These are phyloP conservation scores for Meteorus sp. DNA, from an alignment of 1,140 invertebrate species.

Conservation along the genomic window DNA sequence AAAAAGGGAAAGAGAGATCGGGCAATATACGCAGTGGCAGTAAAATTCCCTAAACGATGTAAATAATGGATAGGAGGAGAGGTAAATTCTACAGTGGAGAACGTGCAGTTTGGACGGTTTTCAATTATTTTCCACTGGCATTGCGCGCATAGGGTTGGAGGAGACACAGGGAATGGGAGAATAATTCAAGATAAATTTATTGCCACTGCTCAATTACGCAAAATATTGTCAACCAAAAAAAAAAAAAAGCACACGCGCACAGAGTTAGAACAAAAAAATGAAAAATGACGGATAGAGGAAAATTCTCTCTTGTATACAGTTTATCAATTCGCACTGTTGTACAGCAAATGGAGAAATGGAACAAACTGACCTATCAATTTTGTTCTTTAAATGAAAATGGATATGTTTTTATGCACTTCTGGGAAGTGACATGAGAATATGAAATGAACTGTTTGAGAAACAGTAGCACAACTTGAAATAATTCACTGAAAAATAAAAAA, in stretches of 20 bases:
- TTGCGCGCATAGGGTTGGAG: too few relatives aligned
- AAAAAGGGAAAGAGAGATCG: constrained; percentile 3
- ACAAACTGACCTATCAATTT: too few relatives aligned
- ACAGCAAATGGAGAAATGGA: too few relatives aligned
- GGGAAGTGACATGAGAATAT: not conserved
- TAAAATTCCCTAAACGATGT: constrained; percentile 34
- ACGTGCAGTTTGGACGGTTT: constrained; percentile 10
- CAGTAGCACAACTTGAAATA: too few relatives aligned
- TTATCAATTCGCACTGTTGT: too few relatives aligned
- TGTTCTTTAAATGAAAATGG: not conserved
- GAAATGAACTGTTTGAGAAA: not conserved
- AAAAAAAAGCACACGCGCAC: too few relatives aligned
- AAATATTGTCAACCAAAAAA: constrained; percentile 9
- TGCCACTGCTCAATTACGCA: constrained; percentile 17
- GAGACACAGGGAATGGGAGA: too few relatives aligned
- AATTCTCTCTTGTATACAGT: too few relatives aligned
- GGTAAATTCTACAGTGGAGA: too few relatives aligned
- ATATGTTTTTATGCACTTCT: not conserved
- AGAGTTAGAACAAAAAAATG: too few relatives aligned
- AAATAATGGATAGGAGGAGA: constrained; percentile 31
- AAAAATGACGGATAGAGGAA: not conserved
- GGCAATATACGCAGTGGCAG: constrained; percentile 13
- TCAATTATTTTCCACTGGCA: constrained; percentile 16
- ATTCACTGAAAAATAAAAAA: too few relatives aligned
- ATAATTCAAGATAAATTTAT: constrained; percentile 20